phyloP scores from a whole-genome alignment of 2,888 invertebrate genomes.

The Glomeris marginata region DNA sequence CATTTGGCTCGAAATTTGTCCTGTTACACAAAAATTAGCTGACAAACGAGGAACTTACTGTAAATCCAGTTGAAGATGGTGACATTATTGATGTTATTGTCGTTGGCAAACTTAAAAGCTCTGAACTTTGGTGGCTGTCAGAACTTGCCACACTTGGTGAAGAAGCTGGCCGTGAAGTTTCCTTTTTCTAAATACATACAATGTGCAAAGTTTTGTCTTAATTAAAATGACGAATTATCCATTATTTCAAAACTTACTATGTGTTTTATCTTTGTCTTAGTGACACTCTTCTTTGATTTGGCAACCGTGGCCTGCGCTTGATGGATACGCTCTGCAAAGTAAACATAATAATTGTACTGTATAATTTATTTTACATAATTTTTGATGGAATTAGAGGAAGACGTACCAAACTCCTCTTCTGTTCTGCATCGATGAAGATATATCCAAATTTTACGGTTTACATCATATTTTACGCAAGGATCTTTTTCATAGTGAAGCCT shows the following conservation, averaged over 20 bases:
- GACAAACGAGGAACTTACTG: too few species aligned
- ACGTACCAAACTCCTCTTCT: conserved; percentile 47
- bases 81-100: too few species aligned
- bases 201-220: neutral
- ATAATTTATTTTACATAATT: neutral
- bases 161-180: conserved; percentile 8
- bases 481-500: conserved; percentile 77
- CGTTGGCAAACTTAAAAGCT: too few species aligned
- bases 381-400: neutral
- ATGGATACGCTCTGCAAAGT: conserved; percentile 28
- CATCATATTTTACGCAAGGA: conserved; percentile 86
- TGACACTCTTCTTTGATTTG: conserved; percentile 26
- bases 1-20: too few species aligned
- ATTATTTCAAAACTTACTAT: conserved; percentile 3
- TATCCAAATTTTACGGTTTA: conserved; percentile 86
- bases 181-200: conserved; percentile 10
- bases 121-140: conserved; percentile 6
- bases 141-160: conserved; percentile 2
- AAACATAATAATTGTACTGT: neutral
- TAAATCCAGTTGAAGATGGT: too few species aligned
- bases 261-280: conserved; percentile 14
- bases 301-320: conserved; percentile 33
- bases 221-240: neutral
- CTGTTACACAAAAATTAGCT: too few species aligned
- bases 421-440: conserved; percentile 64